Evolutionary conservation across 2,888 invertebrate genomes (phyloP), one percentile per base, ranked within the genome.

Genomic region (Diadegma fenestrale): DNA sequence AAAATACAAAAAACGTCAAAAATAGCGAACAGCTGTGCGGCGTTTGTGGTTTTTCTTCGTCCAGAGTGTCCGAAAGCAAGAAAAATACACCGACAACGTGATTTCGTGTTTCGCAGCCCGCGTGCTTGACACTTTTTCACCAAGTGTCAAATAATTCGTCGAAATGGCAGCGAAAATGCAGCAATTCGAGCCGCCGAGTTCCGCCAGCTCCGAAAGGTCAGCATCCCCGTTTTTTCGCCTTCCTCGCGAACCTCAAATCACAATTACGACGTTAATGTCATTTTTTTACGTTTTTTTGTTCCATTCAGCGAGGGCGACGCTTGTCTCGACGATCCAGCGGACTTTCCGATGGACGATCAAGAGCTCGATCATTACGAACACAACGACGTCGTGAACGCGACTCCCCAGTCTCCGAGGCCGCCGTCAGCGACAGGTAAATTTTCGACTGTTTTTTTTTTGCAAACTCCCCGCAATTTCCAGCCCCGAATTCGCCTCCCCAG

Each of bases 191-290:
- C 97, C 97, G 89, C 97, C 97, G 90, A 98, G 98, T 94, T 98
- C 98, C 85, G 98, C 98, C 88, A 98, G 98, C 94, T 98, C 98
- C 87, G 98, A 98, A 95, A 98, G 98, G 98, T 98, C 85, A 26
- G 14, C 26, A 86, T 22, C n/a, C 12, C 75, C 14, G 66, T 66
- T 51, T 26, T 45, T 78, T 30, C 37, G 5, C 54, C 22, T 8
- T n/a, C n/a, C n/a, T n/a, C n/a, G n/a, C n/a, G n/a, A n/a, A n/a
- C n/a, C 69, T 19, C 2, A 19, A 22, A 19, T 10, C n/a, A n/a
- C n/a, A 22, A 54, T 58, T 58, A 58, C 58, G 26, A 54, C 33
- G 19, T 54, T 30, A n/a, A n/a, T n/a, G n/a, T n/a, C n/a, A n/a
- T n/a, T n/a, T n/a, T n/a, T n/a, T n/a, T n/a, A n/a, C n/a, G n/a